Conservation (phyloP, 2,797 vertebrate species). For the Rhincodon typus region DNA sequence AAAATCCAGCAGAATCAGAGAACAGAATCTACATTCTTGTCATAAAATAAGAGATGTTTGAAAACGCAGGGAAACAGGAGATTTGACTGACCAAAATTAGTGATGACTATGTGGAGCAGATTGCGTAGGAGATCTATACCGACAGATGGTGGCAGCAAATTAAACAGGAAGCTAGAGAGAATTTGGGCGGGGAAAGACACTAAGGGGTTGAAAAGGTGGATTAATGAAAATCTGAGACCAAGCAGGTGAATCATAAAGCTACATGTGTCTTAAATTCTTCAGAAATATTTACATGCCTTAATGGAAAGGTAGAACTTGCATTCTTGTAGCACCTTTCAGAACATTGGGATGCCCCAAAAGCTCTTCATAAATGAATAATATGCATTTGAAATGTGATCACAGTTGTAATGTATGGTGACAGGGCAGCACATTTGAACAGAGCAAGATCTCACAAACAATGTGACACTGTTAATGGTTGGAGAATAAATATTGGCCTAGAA, state of each 20-base stretch:
- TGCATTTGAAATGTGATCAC: background rate
- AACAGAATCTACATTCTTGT: background rate
- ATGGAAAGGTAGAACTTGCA: background rate
- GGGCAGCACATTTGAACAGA: background rate
- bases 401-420: background rate
- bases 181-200: background rate
- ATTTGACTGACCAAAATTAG: background rate
- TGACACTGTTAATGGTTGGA: background rate
- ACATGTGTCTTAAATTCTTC: background rate
- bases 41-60: background rate
- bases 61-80: too few species aligned
- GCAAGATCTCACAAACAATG: background rate
- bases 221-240: background rate
- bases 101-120: background rate
- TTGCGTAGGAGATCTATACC: too few species aligned
- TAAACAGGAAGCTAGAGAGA: background rate
- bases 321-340: background rate
- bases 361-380: too few species aligned
- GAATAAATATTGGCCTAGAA: background rate
- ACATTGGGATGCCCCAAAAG: too few species aligned
- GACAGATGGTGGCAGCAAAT: background rate
- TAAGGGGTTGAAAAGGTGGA: background rate
- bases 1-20: background rate
- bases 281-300: background rate
- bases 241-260: background rate